Evolutionary conservation across 2,888 invertebrate species (phyloP).

Genomic region (Acrobasis suavella): DNA sequence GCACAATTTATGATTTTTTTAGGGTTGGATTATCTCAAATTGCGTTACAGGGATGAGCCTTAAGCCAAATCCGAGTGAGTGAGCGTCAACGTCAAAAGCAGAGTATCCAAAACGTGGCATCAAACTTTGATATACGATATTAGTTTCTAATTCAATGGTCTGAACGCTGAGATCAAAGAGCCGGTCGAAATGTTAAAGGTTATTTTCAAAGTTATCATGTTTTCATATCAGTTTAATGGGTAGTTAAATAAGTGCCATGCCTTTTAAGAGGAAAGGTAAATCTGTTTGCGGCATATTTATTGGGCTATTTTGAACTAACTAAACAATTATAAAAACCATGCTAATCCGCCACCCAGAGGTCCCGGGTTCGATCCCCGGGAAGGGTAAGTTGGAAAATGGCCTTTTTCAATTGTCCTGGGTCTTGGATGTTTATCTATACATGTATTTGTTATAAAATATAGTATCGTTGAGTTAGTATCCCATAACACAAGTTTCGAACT

Average conservation of each 20-base stretch:
- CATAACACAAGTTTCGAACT: no score
- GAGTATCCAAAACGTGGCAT: not conserved
- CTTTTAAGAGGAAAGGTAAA: not conserved
- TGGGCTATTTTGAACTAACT: no score
- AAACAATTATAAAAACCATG: no score
- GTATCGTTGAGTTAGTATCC: no score
- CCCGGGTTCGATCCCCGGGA: no score
- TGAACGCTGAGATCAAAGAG: slow-evolving; percentile 8
- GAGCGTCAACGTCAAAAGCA: not conserved
- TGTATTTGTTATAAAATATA: no score
- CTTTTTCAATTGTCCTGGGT: no score
- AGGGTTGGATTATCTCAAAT: slow-evolving; percentile 3
- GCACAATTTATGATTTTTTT: not conserved
- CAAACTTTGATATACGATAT: slow-evolving; percentile 16
- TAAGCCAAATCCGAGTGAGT: not conserved
- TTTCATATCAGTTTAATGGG: not conserved
- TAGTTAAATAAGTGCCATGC: not conserved
- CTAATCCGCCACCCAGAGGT: no score
- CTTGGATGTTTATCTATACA: no score
- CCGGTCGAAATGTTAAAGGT: not conserved
- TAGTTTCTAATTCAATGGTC: slow-evolving; percentile 13
- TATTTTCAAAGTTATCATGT: not conserved
- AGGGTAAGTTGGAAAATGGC: no score
- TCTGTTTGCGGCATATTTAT: no score
- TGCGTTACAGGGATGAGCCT: slow-evolving; percentile 3